These are phyloP conservation scores for Thereva unica DNA, from an alignment of 2,888 invertebrate genomes.

Conservation along the genomic window DNA sequence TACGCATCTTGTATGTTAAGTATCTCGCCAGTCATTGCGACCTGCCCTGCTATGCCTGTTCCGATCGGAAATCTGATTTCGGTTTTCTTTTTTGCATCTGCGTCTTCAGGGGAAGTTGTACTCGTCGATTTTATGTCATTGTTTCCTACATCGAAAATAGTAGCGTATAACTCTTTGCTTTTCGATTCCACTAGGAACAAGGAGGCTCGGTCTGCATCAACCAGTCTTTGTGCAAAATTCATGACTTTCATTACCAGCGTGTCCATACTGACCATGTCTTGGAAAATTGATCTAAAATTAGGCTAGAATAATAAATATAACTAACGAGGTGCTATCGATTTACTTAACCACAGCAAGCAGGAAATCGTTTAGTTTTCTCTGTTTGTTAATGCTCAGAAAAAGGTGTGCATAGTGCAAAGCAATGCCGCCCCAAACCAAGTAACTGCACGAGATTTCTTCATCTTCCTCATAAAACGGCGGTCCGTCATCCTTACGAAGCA, in stretches of 20 bases:
- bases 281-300: constrained; percentile 75
- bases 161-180: constrained; percentile 76
- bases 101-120: constrained; percentile 46
- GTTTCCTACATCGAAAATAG: constrained; percentile 74
- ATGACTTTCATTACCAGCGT: constrained; percentile 80
- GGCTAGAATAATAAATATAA: background rate
- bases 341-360: constrained; percentile 80
- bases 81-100: constrained; percentile 55
- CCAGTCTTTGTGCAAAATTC: constrained; percentile 79
- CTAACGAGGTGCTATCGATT: constrained; percentile 51
- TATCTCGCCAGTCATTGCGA: constrained; percentile 77
- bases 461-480: constrained; percentile 68
- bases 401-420: constrained; percentile 71
- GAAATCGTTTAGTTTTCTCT: constrained; percentile 75
- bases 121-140: constrained; percentile 47
- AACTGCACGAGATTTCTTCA: constrained; percentile 69
- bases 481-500: constrained; percentile 63
- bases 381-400: constrained; percentile 70
- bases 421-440: constrained; percentile 72
- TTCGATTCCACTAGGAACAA: constrained; percentile 77
- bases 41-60: constrained; percentile 81
- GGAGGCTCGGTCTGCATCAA: constrained; percentile 82
- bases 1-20: constrained; percentile 85
- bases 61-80: constrained; percentile 73
- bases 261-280: constrained; percentile 85